A percentile compares a stretch with the other conserved stretches of the same genome.
Evolutionary conservation across 2,113 vertebrate genomes (phyloP).

Genomic region (Lipophrys pholis): DNA sequence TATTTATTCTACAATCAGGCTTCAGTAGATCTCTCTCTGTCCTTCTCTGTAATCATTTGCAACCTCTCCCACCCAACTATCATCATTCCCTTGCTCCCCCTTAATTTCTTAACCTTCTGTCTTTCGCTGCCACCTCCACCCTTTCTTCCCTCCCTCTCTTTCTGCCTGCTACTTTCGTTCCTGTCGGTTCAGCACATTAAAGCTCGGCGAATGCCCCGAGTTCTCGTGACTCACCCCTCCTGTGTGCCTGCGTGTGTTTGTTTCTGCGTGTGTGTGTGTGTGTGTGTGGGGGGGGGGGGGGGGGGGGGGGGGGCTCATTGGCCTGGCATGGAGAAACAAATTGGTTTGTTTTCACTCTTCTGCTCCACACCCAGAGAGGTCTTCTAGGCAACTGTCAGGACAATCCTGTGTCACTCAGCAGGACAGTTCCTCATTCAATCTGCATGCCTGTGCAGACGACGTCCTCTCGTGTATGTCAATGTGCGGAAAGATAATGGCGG

Average conservation of each 20-base stretch:
- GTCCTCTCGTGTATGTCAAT: not conserved
- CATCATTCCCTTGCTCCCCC: constrained; percentile 14
- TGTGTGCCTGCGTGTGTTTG: constrained; percentile 45
- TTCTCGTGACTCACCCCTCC: constrained; percentile 65
- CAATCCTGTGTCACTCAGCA: constrained; percentile 65
- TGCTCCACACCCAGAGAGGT: constrained; percentile 64
- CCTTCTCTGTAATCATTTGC: constrained; percentile 36
- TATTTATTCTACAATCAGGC: constrained; percentile 69
- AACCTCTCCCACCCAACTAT: constrained; percentile 25
- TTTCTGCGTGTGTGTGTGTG: constrained; percentile 33
- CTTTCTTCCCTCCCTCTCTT: constrained; percentile 37
- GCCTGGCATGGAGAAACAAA: constrained; percentile 72
- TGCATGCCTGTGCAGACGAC: constrained; percentile 19
- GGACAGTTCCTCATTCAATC: constrained; percentile 25
- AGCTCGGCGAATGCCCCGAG: constrained; percentile 48
- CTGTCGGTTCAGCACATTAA: constrained; percentile 68
- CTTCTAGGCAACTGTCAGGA: constrained; percentile 71
- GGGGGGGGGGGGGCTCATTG: too few relatives aligned
- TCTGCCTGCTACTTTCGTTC: constrained; percentile 24
- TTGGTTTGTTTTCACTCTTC: constrained; percentile 71
- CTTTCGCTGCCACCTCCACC: constrained; percentile 43
- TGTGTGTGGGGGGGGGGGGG: too few relatives aligned
- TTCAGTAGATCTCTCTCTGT: constrained; percentile 27
- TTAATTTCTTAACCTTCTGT: constrained; percentile 30
- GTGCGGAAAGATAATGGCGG: not conserved